Base-by-base conservation (phyloP, 1,140 invertebrate species). In the Drosophila triauraria region DNA sequence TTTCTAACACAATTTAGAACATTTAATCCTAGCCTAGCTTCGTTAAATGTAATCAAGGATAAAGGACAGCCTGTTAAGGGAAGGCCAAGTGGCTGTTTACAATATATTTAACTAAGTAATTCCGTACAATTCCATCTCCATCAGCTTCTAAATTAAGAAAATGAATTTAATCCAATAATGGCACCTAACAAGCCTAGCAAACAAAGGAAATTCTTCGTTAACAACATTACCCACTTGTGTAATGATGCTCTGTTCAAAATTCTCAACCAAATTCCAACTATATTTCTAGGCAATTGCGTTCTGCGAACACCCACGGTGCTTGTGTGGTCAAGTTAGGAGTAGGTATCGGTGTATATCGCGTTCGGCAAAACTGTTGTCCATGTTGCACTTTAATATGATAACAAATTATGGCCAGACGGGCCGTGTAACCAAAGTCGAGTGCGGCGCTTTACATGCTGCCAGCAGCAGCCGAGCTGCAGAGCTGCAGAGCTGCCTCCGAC, bases 311-410 rank as follows among this genome's bases (percentile, higher is more conserved):
- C 69, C 69, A 72, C 46, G 43, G 69, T 72, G 69, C 67, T 38
- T 50, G 67, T 78, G 76, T 78, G 76, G 76, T 78, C 76, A 78
- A 78, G 76, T 78, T 78, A 51, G 75, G 59, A 71, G 47, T 38
- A 40, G 46, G 79, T 75, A 78, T 82, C 80, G 80, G 67, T 40
- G 58, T 47, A 47, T 58, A 83, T 75, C 75, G 70, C 75, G 56
- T 59, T 75, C 75, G 68, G 44, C 61, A 74, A 82, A 63, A 71
- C 68, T 64, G 56, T 80, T 84, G 62, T 81, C 79, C 79, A 74
- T 86, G 83, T 86, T 82, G 83, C 80, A 76, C 79, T 80, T 80
- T 87, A 87, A 87, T 88, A 90, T 90, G 84, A 88, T 88, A 88
- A 88, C 84, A 88, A 88, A 88, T 88, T 88, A 88, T 88, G 84